Evolutionary conservation across 2,888 invertebrate genomes (phyloP).

Genomic region (Ceraclea dissimilis): DNA sequence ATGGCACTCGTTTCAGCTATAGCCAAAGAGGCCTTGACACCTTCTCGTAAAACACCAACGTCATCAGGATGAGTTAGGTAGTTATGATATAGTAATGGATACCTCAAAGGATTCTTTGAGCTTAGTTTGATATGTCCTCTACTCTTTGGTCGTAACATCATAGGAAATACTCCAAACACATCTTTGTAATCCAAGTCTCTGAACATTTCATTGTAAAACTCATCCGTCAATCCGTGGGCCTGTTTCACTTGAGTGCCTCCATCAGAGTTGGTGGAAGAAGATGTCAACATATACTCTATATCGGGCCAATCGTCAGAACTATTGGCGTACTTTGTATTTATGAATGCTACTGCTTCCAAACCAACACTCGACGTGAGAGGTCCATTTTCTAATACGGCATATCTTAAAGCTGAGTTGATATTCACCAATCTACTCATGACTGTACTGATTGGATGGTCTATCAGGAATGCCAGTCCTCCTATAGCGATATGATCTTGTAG

Average conservation of each 20-base stretch:
- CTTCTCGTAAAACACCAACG: slow-evolving; percentile 73
- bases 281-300: slow-evolving; percentile 84
- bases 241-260: slow-evolving; percentile 74
- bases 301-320: slow-evolving; percentile 85
- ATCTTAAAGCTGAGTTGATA: slow-evolving; percentile 72
- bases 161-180: slow-evolving; percentile 76
- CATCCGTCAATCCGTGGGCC: slow-evolving; percentile 75
- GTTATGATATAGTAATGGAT: slow-evolving; percentile 86
- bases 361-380: slow-evolving; percentile 82
- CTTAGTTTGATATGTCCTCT: slow-evolving; percentile 70
- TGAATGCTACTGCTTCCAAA: slow-evolving; percentile 80
- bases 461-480: slow-evolving; percentile 72
- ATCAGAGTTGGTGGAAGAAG: slow-evolving; percentile 73
- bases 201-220: slow-evolving; percentile 72
- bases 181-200: slow-evolving; percentile 64
- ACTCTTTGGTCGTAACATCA: slow-evolving; percentile 85
- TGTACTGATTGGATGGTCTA: slow-evolving; percentile 73
- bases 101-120: slow-evolving; percentile 62
- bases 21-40: slow-evolving; percentile 77
- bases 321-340: slow-evolving; percentile 83
- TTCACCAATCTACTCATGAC: slow-evolving; percentile 77
- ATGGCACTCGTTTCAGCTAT: slow-evolving; percentile 71
- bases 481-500: slow-evolving; percentile 86
- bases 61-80: slow-evolving; percentile 85
- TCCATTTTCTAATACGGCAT: slow-evolving; percentile 79